Conservation (phyloP, 1,140 invertebrate species). For the Plectrocnemia conspersa region DNA sequence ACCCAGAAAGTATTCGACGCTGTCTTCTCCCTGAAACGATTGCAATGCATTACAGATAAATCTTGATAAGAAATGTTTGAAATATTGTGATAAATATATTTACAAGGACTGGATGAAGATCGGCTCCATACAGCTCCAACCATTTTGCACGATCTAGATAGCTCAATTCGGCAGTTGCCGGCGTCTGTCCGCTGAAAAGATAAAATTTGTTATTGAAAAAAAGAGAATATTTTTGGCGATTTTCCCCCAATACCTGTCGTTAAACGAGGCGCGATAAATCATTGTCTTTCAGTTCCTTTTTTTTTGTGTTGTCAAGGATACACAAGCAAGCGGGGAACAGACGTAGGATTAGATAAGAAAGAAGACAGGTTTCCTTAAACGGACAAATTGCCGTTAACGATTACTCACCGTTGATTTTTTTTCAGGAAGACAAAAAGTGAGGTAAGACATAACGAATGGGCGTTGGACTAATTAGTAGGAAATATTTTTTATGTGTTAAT, state of each 20-base stretch:
- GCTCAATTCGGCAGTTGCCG: conserved; percentile 71
- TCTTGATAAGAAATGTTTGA: too few relatives aligned
- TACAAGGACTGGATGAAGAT: conserved; percentile 70
- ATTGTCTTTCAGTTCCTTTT: conserved; percentile 3
- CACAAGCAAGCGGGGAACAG: not conserved
- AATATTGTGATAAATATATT: conserved; percentile 12
- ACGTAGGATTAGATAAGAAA: conserved; percentile 15
- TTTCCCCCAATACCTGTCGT: conserved; percentile 5
- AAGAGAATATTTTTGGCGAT: not conserved
- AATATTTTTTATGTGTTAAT: too few relatives aligned
- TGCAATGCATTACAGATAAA: not conserved
- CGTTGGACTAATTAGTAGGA: too few relatives aligned
- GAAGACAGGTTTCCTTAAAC: conserved; percentile 13
- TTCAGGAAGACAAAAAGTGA: too few relatives aligned
- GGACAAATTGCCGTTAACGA: conserved; percentile 18
- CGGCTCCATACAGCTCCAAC: conserved; percentile 95
- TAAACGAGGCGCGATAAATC: conserved; percentile 8
- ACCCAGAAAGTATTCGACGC: conserved; percentile 93
- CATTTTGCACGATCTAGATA: conserved; percentile 93
- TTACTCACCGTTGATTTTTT: conserved; percentile 3
- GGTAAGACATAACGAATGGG: too few relatives aligned
- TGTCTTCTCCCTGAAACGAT: conserved; percentile 84
- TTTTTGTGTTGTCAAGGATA: conserved; percentile 13
- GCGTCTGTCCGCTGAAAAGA: conserved; percentile 53
- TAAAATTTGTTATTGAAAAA: conserved; percentile 1